phyloP scores from a whole-genome alignment of 2,888 invertebrate genomes.

The Chymomyza fuscimana region DNA sequence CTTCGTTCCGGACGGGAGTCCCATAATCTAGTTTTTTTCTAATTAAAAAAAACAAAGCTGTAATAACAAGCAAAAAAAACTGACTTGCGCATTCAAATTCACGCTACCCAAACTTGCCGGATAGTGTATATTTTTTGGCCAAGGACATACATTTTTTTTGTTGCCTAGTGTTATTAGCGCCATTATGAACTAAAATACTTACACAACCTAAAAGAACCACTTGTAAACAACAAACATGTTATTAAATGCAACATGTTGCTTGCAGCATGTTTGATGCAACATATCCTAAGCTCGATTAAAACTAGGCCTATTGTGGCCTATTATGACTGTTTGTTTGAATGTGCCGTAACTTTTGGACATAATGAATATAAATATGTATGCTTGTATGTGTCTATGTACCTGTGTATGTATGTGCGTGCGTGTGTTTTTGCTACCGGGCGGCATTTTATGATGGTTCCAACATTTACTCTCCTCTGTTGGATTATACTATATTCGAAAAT shows the following conservation, averaged over 20 bases:
- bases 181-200: neutral
- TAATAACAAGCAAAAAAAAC: too few species aligned
- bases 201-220: neutral
- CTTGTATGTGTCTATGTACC: neutral
- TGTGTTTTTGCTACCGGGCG: neutral
- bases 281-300: too few species aligned
- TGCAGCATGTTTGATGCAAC: neutral
- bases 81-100: too few species aligned
- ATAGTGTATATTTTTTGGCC: too few species aligned
- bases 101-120: too few species aligned
- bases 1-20: too few species aligned
- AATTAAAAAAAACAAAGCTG: too few species aligned
- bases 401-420: neutral
- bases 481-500: neutral
- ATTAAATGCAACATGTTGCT: neutral
- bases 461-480: neutral
- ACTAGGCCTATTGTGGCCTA: neutral
- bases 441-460: neutral
- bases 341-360: neutral
- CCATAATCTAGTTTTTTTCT: too few species aligned
- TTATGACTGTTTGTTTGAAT: neutral
- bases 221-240: neutral
- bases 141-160: too few species aligned
- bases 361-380: neutral
- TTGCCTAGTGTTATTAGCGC: too few species aligned